phyloP scores from a whole-genome alignment of 1,140 invertebrate species.

The Heliconius congener region DNA sequence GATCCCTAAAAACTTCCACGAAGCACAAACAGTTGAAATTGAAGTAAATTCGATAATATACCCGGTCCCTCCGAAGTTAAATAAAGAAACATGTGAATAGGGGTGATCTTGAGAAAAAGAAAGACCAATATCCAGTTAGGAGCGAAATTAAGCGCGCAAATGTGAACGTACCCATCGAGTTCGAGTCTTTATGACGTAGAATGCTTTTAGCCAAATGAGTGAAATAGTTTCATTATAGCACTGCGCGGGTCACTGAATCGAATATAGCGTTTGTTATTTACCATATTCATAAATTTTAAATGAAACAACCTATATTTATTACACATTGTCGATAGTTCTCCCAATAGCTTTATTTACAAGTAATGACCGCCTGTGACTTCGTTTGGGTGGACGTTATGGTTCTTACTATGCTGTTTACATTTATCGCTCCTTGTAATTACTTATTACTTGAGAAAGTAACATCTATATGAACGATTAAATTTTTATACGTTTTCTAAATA shows the following conservation, averaged over 20 bases:
- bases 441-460: no score
- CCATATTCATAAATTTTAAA: not conserved
- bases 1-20: conserved; percentile 29
- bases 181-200: conserved; percentile 33
- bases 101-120: conserved; percentile 31
- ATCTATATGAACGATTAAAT: no score
- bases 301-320: not conserved
- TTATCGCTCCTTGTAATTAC: no score
- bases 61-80: conserved; percentile 34
- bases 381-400: no score
- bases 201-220: conserved; percentile 35
- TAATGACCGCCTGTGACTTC: not conserved
- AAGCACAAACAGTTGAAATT: conserved; percentile 29
- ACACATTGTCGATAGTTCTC: not conserved
- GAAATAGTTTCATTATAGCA: conserved; percentile 27
- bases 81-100: conserved; percentile 39
- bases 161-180: conserved; percentile 30
- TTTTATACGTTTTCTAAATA: no score
- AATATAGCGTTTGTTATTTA: not conserved
- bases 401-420: not conserved
- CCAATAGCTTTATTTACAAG: not conserved
- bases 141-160: conserved; percentile 29
- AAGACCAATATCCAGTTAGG: conserved; percentile 30
- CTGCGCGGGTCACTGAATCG: conserved; percentile 29
- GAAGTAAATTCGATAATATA: conserved; percentile 36